phyloP scores from a whole-genome alignment of 1,140 invertebrate species.

The Drosophila lacertosa region DNA sequence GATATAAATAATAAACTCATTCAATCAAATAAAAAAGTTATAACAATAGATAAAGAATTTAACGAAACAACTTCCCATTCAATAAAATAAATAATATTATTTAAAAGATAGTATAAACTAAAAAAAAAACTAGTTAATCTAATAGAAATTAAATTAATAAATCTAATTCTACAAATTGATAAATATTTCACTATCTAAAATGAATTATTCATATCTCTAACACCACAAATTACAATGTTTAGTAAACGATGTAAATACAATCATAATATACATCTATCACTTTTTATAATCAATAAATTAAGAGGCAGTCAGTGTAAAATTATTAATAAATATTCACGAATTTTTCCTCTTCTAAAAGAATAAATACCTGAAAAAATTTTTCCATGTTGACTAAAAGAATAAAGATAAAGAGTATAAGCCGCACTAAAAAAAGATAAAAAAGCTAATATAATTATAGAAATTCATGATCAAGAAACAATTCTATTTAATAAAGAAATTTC shows the following conservation, averaged over 20 bases:
- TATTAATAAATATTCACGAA: slow-evolving; percentile 86
- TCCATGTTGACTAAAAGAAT: slow-evolving; percentile 86
- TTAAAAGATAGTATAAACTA: too few relatives aligned
- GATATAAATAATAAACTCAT: too few relatives aligned
- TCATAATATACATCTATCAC: slow-evolving; percentile 85
- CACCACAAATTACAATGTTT: slow-evolving; percentile 87
- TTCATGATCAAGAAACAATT: slow-evolving; percentile 84
- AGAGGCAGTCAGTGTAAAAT: slow-evolving; percentile 87
- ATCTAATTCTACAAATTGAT: slow-evolving; percentile 74
- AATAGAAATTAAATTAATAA: slow-evolving; percentile 77
- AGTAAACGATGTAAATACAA: slow-evolving; percentile 87
- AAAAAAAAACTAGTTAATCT: slow-evolving; percentile 67
- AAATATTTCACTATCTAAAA: too few relatives aligned
- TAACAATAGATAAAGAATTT: too few relatives aligned
- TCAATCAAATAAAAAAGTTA: too few relatives aligned
- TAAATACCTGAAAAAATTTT: slow-evolving; percentile 79
- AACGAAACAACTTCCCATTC: too few relatives aligned
- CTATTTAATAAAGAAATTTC: slow-evolving; percentile 87
- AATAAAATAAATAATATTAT: too few relatives aligned
- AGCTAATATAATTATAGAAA: slow-evolving; percentile 85
- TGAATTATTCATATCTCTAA: slow-evolving; percentile 85
- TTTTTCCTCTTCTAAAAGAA: slow-evolving; percentile 73
- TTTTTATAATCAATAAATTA: slow-evolving; percentile 86
- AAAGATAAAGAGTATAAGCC: slow-evolving; percentile 85
- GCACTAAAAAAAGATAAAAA: slow-evolving; percentile 84